Evolutionary conservation across 2,113 vertebrate genomes (phyloP), one percentile per base, ranked within the genome.

Genomic region (Pangasianodon gigas): DNA sequence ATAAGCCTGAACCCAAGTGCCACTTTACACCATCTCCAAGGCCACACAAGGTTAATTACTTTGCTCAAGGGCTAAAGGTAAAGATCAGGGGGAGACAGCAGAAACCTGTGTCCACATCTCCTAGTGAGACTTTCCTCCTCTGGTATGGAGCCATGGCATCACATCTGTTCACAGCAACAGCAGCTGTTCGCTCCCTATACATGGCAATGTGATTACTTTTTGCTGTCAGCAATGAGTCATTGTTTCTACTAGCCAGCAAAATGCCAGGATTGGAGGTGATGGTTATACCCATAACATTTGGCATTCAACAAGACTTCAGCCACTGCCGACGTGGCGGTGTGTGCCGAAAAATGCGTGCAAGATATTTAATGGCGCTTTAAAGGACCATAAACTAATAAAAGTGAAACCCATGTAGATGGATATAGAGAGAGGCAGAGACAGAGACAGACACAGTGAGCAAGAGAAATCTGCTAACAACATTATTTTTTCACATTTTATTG

Each of bases 141-240:
- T 48, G 13, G 52, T 75, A 85, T 89, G 82, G 14, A 74, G 51
- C 26, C 65, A 48, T 77, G 82, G 48, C 69, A 62, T 6, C 82
- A 60, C 88, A 89, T 89, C 82, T 89, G 88, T 77, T 89, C 88
- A 74, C 9, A 51, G 37, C 54, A 84, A 6, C 69, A 85, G 54
- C 82, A 89, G 88, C 67, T 75, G 52, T 89, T 84, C 62, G 11
- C 41, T 46, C 9, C 26, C 69, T 62, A 74, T 62, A 69, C 67
- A 74, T 84, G 60, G 11, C 79, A 29, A 10, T 51, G 54, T 62
- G 56, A 75, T 85, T 85, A 89, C 67, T 84, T 75, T 75, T 46
- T 75, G 29, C 82, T 77, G 69, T 84, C 82, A 62, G 69, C 54
- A 26, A 11, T 71, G 74, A 65, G 46, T 88, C 86, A 58, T 74